These are phyloP conservation scores for Drosophila subobscura DNA, from an alignment of 1,140 invertebrate genomes.

Conservation along the genomic window DNA sequence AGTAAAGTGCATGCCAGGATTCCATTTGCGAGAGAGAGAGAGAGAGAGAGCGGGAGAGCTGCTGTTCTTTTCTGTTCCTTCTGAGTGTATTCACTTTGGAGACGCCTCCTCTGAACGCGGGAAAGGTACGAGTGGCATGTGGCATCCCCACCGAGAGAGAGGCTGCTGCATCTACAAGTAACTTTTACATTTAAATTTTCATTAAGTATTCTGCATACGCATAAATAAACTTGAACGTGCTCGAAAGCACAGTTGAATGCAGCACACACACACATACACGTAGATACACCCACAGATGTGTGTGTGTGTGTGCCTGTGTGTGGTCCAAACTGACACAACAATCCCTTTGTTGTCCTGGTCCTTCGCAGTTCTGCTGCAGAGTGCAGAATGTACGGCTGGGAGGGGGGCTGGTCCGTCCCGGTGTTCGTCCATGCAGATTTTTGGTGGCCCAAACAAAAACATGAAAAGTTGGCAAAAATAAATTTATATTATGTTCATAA, in stretches of 20 bases:
- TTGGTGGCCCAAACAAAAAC: slow-evolving; percentile 70
- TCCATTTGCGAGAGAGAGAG: too few species aligned
- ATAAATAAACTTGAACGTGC: slow-evolving; percentile 82
- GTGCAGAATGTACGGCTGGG: slow-evolving; percentile 7
- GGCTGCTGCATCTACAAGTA: slow-evolving; percentile 63
- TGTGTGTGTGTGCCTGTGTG: slow-evolving; percentile 11
- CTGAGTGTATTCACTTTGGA: too few species aligned
- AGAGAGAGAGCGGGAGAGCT: too few species aligned
- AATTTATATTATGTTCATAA: slow-evolving; percentile 84
- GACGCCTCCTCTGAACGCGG: too few species aligned
- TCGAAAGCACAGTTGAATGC: slow-evolving; percentile 70
- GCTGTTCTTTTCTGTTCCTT: too few species aligned
- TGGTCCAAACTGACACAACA: slow-evolving; percentile 62
- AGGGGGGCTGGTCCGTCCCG: neutral
- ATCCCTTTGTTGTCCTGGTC: slow-evolving; percentile 73
- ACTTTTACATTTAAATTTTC: slow-evolving; percentile 83
- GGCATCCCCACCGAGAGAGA: neutral
- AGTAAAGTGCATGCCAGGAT: slow-evolving; percentile 11
- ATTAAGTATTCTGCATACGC: slow-evolving; percentile 83
- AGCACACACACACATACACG: slow-evolving; percentile 38
- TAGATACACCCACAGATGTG: slow-evolving; percentile 7
- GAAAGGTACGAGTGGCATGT: neutral
- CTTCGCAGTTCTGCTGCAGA: neutral
- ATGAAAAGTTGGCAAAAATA: slow-evolving; percentile 82
- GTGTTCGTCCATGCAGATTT: slow-evolving; percentile 69